Conservation (phyloP, 2,888 invertebrate species). For the Troides helena region DNA sequence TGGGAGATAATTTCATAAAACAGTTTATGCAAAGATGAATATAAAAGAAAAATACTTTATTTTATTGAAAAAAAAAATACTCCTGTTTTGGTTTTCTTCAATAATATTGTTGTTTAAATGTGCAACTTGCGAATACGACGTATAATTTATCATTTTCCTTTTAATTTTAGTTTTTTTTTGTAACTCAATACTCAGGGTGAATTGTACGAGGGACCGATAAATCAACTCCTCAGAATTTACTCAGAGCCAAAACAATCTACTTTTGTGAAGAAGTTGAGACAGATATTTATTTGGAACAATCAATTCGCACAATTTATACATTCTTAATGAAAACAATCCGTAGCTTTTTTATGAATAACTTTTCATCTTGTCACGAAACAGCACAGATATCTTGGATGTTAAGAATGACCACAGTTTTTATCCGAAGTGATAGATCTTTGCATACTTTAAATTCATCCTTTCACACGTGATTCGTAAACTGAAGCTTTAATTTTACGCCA, state of each 20-base stretch:
- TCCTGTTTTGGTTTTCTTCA: neutral
- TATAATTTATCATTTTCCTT: neutral
- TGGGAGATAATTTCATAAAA: too few relatives aligned
- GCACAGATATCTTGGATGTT: too few relatives aligned
- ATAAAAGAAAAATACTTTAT: too few relatives aligned
- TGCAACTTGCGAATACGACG: neutral
- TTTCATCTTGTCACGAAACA: too few relatives aligned
- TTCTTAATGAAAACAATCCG: neutral
- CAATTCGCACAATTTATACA: slow-evolving; percentile 13
- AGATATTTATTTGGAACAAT: slow-evolving; percentile 20
- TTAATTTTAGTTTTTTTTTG: neutral
- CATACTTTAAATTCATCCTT: too few relatives aligned
- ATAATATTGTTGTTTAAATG: neutral
- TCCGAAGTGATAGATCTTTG: too few relatives aligned
- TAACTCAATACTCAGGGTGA: neutral
- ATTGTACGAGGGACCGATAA: slow-evolving; percentile 6
- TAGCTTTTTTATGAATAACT: neutral
- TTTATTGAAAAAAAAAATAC: too few relatives aligned
- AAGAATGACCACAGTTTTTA: too few relatives aligned
- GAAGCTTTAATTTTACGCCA: too few relatives aligned
- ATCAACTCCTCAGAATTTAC: slow-evolving; percentile 12
- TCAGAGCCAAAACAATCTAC: slow-evolving; percentile 7
- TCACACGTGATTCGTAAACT: too few relatives aligned
- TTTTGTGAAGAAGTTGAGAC: slow-evolving; percentile 19
- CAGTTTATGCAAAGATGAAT: too few relatives aligned